Conservation (phyloP, 1,140 invertebrate species). For the Cydia splendana region DNA sequence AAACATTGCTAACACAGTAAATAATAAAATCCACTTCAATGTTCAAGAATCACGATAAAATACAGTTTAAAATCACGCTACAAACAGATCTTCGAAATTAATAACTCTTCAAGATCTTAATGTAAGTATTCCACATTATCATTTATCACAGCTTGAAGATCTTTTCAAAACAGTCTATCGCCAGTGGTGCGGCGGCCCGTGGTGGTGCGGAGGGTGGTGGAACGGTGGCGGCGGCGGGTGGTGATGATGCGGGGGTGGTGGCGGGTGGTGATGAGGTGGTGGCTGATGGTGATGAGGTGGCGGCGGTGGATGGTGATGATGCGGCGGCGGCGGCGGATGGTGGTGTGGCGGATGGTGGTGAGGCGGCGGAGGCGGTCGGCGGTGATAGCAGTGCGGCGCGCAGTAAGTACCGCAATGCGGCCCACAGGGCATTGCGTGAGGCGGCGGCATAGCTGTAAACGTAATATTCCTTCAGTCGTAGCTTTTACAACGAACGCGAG, state of each 20-base stretch:
- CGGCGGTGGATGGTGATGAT: slow-evolving; percentile 37
- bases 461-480: slow-evolving; percentile 36
- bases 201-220: background rate
- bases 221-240: slow-evolving; percentile 33
- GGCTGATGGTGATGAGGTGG: slow-evolving; percentile 39
- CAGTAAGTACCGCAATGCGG: slow-evolving; percentile 60
- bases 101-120: too few species aligned
- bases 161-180: slow-evolving; percentile 21
- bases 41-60: slow-evolving; percentile 8
- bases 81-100: background rate
- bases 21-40: background rate
- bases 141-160: slow-evolving; percentile 24
- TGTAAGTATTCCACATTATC: background rate
- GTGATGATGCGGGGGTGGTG: slow-evolving; percentile 47
- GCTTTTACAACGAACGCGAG: slow-evolving; percentile 34
- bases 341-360: slow-evolving; percentile 42
- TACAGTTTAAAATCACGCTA: background rate
- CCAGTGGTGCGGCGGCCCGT: slow-evolving; percentile 35
- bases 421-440: slow-evolving; percentile 59
- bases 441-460: slow-evolving; percentile 65
- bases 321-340: slow-evolving; percentile 53
- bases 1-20: background rate
- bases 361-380: slow-evolving; percentile 51
- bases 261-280: slow-evolving; percentile 40
- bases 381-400: slow-evolving; percentile 61